These are phyloP conservation scores for Morpho helenor DNA, from an alignment of 2,888 invertebrate genomes.

Conservation along the genomic window DNA sequence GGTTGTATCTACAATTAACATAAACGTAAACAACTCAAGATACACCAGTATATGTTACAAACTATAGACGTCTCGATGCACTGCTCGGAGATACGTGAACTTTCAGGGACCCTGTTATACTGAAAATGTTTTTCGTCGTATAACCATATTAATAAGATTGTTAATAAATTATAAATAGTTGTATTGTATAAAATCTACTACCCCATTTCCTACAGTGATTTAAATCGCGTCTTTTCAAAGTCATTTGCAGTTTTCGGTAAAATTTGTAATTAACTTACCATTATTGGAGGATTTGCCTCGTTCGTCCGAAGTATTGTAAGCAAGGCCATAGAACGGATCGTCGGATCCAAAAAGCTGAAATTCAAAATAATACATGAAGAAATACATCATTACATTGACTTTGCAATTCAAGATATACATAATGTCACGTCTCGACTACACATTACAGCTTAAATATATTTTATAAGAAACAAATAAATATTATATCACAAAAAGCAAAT, in stretches of 20 bases:
- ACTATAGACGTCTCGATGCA: conserved; percentile 8
- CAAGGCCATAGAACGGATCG: conserved; percentile 74
- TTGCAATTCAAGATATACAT: conserved; percentile 1
- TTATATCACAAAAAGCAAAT: too few species aligned
- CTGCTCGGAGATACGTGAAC: conserved; percentile 9
- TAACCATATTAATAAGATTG: background rate
- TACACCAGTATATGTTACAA: conserved; percentile 21
- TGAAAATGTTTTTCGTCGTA: conserved; percentile 5
- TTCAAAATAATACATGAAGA: conserved; percentile 12
- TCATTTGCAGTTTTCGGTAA: background rate
- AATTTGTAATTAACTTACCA: conserved; percentile 48
- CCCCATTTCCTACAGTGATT: background rate
- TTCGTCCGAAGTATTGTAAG: conserved; percentile 60
- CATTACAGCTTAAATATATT: too few species aligned
- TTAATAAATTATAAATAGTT: conserved; percentile 1
- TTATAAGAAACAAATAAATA: too few species aligned
- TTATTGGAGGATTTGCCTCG: conserved; percentile 50
- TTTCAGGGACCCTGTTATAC: conserved; percentile 15
- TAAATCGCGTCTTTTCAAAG: background rate
- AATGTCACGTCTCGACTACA: conserved; percentile 1
- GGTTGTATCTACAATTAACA: conserved; percentile 77
- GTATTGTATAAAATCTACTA: background rate
- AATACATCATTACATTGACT: background rate
- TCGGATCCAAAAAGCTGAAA: conserved; percentile 72
- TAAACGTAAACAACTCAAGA: conserved; percentile 55